A percentile compares a stretch with the other conserved stretches of the same genome.
Conservation (phyloP, 2,113 vertebrate genomes). For the Hippopotamus amphibius region DNA sequence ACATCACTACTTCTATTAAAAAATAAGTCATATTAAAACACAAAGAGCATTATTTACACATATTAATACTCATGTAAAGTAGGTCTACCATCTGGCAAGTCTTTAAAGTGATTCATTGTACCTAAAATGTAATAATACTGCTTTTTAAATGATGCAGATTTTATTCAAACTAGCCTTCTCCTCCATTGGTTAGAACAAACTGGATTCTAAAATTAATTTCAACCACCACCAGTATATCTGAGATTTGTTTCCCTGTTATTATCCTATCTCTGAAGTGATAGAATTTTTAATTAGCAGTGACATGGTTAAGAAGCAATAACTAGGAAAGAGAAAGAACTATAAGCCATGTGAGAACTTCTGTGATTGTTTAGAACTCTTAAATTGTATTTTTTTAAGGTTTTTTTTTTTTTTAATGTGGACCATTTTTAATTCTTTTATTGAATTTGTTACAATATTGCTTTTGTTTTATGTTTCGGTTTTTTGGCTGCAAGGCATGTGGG, state of each 20-base stretch:
- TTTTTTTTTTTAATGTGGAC: too few species aligned
- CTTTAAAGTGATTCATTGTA: constrained; percentile 1
- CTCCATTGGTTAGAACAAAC: constrained; percentile 27
- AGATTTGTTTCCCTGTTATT: neutral
- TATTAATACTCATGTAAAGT: neutral
- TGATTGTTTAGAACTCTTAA: neutral
- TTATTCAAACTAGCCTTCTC: neutral
- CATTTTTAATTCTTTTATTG: too few species aligned
- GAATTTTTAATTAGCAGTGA: constrained; percentile 3
- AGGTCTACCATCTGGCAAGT: neutral
- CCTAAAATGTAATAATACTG: neutral
- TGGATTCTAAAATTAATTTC: constrained; percentile 47
- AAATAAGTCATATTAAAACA: neutral
- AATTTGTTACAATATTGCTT: too few species aligned
- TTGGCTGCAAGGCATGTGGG: too few species aligned
- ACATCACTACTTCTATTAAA: neutral
- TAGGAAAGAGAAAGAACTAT: neutral
- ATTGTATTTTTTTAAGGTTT: neutral
- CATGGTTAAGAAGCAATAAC: neutral
- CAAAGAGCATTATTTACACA: neutral
- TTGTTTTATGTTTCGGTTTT: too few species aligned
- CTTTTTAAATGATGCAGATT: neutral
- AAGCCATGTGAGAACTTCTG: neutral
- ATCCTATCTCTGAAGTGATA: neutral
- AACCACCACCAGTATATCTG: neutral